A percentile compares a stretch with the other conserved stretches of the same genome.
Evolutionary conservation across 2,888 invertebrate genomes (phyloP).

Genomic region (Tiphia femorata): DNA sequence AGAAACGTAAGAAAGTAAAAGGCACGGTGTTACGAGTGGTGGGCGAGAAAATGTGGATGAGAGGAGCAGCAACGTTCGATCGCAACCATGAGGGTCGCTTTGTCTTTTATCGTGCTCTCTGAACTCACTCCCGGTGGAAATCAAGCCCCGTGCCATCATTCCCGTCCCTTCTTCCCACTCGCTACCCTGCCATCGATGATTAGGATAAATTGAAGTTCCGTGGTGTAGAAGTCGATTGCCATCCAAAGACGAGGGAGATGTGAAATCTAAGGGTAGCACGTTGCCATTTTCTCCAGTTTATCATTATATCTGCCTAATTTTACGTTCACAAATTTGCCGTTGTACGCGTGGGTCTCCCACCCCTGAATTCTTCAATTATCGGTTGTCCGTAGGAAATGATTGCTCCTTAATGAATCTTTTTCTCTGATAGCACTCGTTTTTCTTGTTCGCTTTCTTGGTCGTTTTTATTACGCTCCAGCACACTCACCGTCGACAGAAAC

Average conservation of each 20-base stretch:
- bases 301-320: conserved; percentile 56
- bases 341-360: conserved; percentile 32
- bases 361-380: conserved; percentile 45
- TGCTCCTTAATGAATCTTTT: no score
- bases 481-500: no score
- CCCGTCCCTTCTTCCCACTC: not conserved
- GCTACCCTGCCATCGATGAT: conserved; percentile 43
- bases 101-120: conserved; percentile 25
- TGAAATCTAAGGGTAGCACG: conserved; percentile 10
- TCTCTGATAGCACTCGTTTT: no score
- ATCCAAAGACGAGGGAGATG: not conserved
- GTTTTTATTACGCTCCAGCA: no score
- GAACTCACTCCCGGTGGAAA: conserved; percentile 51
- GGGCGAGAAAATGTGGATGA: not conserved
- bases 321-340: conserved; percentile 52
- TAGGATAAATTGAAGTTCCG: conserved; percentile 56
- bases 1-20: not conserved
- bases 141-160: conserved; percentile 34
- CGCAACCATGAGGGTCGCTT: conserved; percentile 12
- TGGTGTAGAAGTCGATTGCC: conserved; percentile 1
- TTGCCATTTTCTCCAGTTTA: conserved; percentile 27
- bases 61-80: conserved; percentile 7
- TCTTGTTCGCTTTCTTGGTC: no score
- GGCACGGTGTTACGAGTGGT: not conserved
- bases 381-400: no score